Percentiles rank a stretch among this genome's conserved stretches.
phyloP scores from a whole-genome alignment of 2,113 vertebrate species.

The Pachyramphus minor region DNA sequence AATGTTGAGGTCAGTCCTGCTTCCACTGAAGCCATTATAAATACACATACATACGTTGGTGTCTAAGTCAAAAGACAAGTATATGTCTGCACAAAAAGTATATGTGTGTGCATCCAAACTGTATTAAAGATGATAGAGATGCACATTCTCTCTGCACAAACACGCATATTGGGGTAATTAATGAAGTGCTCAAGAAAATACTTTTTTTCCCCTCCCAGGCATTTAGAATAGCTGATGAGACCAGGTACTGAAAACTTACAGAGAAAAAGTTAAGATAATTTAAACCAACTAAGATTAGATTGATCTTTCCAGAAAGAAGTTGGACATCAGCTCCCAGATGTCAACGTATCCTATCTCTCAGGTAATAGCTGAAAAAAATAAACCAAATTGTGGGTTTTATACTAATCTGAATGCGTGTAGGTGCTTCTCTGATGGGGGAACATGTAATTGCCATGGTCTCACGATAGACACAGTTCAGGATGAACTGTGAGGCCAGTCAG shows the following conservation, averaged over 20 bases:
- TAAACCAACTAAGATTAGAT: neutral
- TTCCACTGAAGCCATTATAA: neutral
- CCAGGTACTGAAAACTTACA: neutral
- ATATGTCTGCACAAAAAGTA: no score
- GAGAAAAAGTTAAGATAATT: neutral
- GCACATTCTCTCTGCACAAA: neutral
- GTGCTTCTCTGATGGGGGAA: neutral
- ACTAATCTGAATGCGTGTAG: neutral
- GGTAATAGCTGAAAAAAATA: neutral
- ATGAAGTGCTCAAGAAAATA: neutral
- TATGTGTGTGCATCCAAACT: neutral
- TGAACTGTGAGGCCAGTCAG: neutral
- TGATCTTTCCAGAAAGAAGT: neutral
- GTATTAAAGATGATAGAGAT: neutral
- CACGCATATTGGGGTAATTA: neutral
- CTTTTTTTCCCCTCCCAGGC: neutral
- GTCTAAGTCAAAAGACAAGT: neutral
- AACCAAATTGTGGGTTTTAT: neutral
- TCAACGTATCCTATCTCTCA: neutral
- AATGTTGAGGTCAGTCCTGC: slow-evolving; percentile 2
- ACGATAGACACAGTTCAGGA: neutral
- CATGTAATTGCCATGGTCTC: neutral
- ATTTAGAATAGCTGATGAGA: neutral
- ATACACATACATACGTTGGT: neutral
- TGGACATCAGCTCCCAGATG: neutral